phyloP scores from a whole-genome alignment of 2,113 vertebrate species.

The Labeo catla region DNA sequence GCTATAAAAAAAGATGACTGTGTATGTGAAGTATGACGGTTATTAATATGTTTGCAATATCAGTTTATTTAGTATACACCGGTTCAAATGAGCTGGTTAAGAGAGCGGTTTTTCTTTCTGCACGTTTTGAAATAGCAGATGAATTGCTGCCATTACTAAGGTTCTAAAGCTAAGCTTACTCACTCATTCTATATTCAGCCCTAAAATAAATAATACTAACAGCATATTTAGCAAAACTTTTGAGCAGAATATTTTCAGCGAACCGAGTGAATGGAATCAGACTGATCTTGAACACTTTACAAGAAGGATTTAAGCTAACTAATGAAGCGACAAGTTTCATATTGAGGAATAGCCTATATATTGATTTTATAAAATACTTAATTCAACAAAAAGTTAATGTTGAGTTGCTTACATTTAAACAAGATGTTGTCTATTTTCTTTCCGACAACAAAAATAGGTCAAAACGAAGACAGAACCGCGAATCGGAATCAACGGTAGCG shows the following conservation, averaged over 20 bases:
- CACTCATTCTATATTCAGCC: not conserved
- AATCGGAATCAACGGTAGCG: not conserved
- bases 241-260: not conserved
- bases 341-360: too few species aligned
- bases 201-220: not conserved
- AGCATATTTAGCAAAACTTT: not conserved
- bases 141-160: not conserved
- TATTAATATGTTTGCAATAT: not conserved
- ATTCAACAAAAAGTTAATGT: not conserved
- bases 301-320: not conserved
- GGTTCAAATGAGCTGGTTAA: not conserved
- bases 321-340: not conserved
- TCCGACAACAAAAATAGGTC: not conserved
- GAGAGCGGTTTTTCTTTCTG: not conserved
- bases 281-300: not conserved
- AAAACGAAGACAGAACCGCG: not conserved
- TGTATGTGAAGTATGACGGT: not conserved
- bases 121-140: not conserved
- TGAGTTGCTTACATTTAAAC: not conserved
- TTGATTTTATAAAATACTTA: too few species aligned
- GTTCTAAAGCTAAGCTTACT: not conserved
- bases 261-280: not conserved
- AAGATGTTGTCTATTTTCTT: too few species aligned
- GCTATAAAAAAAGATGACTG: not conserved
- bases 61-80: not conserved